A percentile compares a stretch with the other conserved stretches of the same genome.
Conservation (phyloP, 2,888 invertebrate species). For the Artemia sinica region DNA sequence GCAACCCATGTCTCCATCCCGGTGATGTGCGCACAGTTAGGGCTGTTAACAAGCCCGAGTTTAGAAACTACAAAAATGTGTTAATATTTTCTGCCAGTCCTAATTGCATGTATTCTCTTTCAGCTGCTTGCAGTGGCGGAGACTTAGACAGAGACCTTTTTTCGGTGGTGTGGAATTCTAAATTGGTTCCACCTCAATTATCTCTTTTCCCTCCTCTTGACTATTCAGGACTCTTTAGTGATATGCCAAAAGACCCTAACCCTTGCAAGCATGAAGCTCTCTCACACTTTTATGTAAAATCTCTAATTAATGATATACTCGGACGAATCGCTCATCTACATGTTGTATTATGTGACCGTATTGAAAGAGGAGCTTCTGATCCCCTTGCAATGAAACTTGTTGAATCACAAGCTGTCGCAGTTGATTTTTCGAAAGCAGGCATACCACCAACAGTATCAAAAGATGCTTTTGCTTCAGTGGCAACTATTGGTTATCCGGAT, state of each 20-base stretch:
- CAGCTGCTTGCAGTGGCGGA: constrained; percentile 28
- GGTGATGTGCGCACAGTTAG: constrained; percentile 31
- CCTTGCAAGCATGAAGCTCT: neutral
- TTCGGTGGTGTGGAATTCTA: constrained; percentile 30
- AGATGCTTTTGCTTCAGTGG: neutral
- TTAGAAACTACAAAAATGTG: constrained; percentile 16
- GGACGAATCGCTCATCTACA: constrained; percentile 15
- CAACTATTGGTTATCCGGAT: constrained; percentile 13
- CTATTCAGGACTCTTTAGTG: neutral
- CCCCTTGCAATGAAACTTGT: constrained; percentile 15
- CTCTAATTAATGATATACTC: constrained; percentile 11
- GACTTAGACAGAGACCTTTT: constrained; percentile 33
- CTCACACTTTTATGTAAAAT: constrained; percentile 11
- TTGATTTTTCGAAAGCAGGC: constrained; percentile 16
- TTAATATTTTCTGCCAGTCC: neutral
- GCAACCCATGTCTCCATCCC: constrained; percentile 33
- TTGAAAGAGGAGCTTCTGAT: constrained; percentile 9
- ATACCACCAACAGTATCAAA: constrained; percentile 12
- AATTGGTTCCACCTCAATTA: constrained; percentile 25
- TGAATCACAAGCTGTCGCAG: constrained; percentile 17
- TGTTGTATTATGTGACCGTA: constrained; percentile 11
- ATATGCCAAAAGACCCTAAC: neutral
- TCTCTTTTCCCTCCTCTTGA: constrained; percentile 14
- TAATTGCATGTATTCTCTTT: neutral
- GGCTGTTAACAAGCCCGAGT: constrained; percentile 26